Evolutionary conservation across 1,140 invertebrate species (phyloP).

Genomic region (Pantala flavescens): DNA sequence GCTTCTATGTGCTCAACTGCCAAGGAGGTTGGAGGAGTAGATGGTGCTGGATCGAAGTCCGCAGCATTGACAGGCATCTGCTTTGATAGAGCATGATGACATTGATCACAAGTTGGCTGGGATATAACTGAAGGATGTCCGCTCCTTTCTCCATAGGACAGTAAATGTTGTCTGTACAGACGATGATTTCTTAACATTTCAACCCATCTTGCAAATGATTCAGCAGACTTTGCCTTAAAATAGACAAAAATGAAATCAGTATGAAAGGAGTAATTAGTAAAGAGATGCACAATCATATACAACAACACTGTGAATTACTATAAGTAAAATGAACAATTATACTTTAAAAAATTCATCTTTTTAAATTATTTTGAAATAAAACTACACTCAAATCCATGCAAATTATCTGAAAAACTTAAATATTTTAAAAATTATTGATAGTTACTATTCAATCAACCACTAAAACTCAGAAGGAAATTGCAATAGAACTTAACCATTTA

Average conservation of each 20-base stretch:
- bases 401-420: too few relatives aligned
- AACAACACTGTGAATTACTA: too few relatives aligned
- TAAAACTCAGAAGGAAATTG: too few relatives aligned
- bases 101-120: neutral
- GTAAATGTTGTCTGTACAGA: conserved; percentile 65
- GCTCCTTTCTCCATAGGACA: conserved; percentile 49
- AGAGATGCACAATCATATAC: too few relatives aligned
- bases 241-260: neutral
- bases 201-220: conserved; percentile 63
- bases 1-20: neutral
- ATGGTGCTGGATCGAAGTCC: neutral
- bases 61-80: neutral
- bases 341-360: too few relatives aligned
- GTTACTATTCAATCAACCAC: too few relatives aligned
- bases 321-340: too few relatives aligned
- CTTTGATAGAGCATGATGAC: neutral
- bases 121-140: neutral
- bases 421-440: too few relatives aligned
- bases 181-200: conserved; percentile 64
- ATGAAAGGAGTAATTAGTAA: too few relatives aligned
- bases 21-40: neutral
- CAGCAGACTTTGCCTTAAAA: conserved; percentile 53
- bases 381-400: too few relatives aligned
- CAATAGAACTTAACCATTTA: too few relatives aligned
- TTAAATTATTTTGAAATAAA: too few relatives aligned